Evolutionary conservation across 1,140 invertebrate genomes (phyloP), one percentile per base, ranked within the genome.

Genomic region (Ceratina calcarata): DNA sequence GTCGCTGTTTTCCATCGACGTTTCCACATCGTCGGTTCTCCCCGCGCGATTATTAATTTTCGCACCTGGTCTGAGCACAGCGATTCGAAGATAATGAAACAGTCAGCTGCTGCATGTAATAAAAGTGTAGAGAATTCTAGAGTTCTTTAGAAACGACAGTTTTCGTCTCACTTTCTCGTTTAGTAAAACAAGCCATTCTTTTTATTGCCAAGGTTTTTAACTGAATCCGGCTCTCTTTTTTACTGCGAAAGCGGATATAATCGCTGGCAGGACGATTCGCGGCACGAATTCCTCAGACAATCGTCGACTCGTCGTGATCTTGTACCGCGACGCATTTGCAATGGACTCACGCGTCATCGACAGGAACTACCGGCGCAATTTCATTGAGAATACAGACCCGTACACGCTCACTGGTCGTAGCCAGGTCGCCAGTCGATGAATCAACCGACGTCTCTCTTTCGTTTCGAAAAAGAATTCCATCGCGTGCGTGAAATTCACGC

Each of bases 351-450:
- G 45, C 76, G 76, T 78, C 76, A 78, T 78, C 76, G 76, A 78
- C 76, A 72, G 76, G 76, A 78, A 78, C 76, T 78, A 55, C 27
- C 76, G 62, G 76, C 58, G 37, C 37, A 10, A 10, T 45, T 71
- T 78, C 76, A 78, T 78, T 78, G 76, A 78, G 71, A 78, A 72
- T 72, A 71, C 68, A 49, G 55, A 18, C 4, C 18, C n/a, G n/a
- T n/a, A 68, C 71, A 78, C 76, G 58, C 67, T 78, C 71, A 57
- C 4, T 3, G 58, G 61, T 27, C 22, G 60, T 58, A 45, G 37
- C 55, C 76, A n/a, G 57, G 22, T 60, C 27, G 66, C 66, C 57
- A 60, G 22, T n/a, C 68, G 76, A 78, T 78, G 76, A 78, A 78
- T 78, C 76, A 72, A 51, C 55, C 67, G 57, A 51, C 66, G 55